Evolutionary conservation across 2,888 invertebrate species (phyloP), one percentile per base, ranked within the genome.

Genomic region (Loripinus fragilis): DNA sequence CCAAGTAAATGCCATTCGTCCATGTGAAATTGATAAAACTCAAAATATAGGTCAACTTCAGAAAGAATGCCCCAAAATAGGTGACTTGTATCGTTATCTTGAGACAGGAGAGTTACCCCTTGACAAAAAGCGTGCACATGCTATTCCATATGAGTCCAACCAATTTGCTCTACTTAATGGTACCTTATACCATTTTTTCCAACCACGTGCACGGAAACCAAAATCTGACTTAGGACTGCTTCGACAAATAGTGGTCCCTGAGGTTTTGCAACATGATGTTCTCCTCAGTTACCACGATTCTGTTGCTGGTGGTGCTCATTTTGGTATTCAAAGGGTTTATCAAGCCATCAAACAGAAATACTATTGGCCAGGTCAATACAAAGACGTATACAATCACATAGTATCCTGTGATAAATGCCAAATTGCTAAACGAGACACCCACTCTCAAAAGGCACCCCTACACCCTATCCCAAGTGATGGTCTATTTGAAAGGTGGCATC

Each of bases 341-440:
- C 67, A 25, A 15, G 66, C 75, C 8, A 67, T 75, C 12, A 74
- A 66, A 66, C n/a, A n/a, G n/a, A n/a, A n/a, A n/a, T n/a, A n/a
- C n/a, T n/a, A n/a, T n/a, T n/a, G n/a, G n/a, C n/a, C 41, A 35
- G 25, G 75, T 66, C 33, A 76, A 64, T 48, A 76, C 20, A 72
- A 80, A 76, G 41, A 72, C 20, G 48, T 72, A n/a, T 23, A 72
- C 33, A 64, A 76, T 52, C 75, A 80, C 41, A 67, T 76, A 17
- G 33, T 60, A 17, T 69, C 72, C 0, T 80, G 80, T 80, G 76
- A 80, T 33, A 23, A 23, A 41, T 80, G 80, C 67, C 80, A 76
- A 60, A 17, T 50, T 20, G 48, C 41, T 41, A 79, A 79, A 69
- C n/a, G 35, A 8, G 42, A 68, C 20, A 8, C 23, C 10, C 52